These are phyloP conservation scores for Haliclona indistincta DNA, from an alignment of 37 sponge, comb jelly and placozoan genomes.

Conservation along the genomic window DNA sequence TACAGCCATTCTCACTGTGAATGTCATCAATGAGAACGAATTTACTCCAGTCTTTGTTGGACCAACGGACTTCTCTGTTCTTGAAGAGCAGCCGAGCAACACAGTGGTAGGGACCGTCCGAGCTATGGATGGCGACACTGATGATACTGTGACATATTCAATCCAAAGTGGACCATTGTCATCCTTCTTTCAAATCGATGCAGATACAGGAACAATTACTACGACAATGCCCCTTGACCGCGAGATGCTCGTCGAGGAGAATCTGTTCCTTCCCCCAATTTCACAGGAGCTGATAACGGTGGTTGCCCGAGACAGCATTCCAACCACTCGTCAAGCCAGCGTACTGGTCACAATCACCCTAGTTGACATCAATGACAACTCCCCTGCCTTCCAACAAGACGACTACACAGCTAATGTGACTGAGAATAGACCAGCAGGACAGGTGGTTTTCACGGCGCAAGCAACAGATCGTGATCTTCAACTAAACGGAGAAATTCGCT, in stretches of 20 bases:
- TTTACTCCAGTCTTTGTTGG: constrained; percentile 51
- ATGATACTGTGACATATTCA: constrained; percentile 15
- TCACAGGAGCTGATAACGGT: not conserved
- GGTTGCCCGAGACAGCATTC: not conserved
- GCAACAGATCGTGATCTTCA: constrained; percentile 63
- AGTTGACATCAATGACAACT: constrained; percentile 80
- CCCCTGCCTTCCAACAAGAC: constrained; percentile 51
- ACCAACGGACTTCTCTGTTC: constrained; percentile 16
- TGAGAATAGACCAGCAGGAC: constrained; percentile 26
- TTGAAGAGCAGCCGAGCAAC: constrained; percentile 16
- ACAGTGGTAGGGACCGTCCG: constrained; percentile 17
- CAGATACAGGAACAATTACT: constrained; percentile 59
- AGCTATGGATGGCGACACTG: constrained; percentile 49
- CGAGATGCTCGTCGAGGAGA: constrained; percentile 30
- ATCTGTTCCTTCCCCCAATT: constrained; percentile 28
- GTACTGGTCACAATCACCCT: constrained; percentile 45
- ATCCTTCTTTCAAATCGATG: constrained; percentile 25
- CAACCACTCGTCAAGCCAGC: not conserved
- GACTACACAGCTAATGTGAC: constrained; percentile 22
- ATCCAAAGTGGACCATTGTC: not conserved
- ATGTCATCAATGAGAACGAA: constrained; percentile 82
- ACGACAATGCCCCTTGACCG: constrained; percentile 54
- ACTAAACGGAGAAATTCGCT: constrained; percentile 27
- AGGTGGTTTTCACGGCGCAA: constrained; percentile 18
- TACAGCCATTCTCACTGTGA: constrained; percentile 33